Base-by-base conservation (phyloP, 2,113 vertebrate genomes). In the Chaetodon auriga region DNA sequence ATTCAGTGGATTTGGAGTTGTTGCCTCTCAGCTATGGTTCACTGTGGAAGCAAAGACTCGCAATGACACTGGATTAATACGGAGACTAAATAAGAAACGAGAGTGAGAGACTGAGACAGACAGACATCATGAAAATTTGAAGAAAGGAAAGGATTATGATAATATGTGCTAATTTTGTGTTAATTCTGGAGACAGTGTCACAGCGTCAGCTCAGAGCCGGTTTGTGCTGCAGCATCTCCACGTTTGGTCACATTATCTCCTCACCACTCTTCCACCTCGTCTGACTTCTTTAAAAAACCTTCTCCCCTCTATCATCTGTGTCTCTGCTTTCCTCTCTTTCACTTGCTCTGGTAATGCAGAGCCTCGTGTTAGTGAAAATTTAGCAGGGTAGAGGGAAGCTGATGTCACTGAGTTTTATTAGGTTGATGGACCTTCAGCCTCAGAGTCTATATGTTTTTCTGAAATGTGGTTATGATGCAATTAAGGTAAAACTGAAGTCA, bases 91-190 rank as follows among this genome's bases (percentile, higher is more conserved):
- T 46, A n/a, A 66, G 57, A 45, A 68, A 70, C 0, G 11, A 53
- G 58, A 61, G 51, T 19, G 49, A 23, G 49, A 54, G 38, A 78
- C 48, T n/a, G 30, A 72, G 78, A 74, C 30, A 48, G 64, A 81
- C 72, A 83, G 66, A 78, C 25, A 51, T 68, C 36, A 64, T 62
- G 41, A 71, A 78, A 75, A 71, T 75, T 57, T 19, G 35, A 78
- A 89, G 62, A 88, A 75, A 35, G 25, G 55, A 57, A 78, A 38
- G 73, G 84, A 86, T 89, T 90, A 91, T 92, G 86, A 60, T 89
- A 89, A 93, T 87, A 54, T 91, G 80, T 87, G 86, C 78, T 82
- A 89, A 90, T 90, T 89, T 86, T 83, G 62, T 83, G 80, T 78
- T 88, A 63, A 88, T 92, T 86, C 68, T 74, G 55, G 68, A 57